A percentile compares a stretch with the other conserved stretches of the same genome.
Evolutionary conservation across 2,113 vertebrate species (phyloP).

Genomic region (Engystomops pustulosus): DNA sequence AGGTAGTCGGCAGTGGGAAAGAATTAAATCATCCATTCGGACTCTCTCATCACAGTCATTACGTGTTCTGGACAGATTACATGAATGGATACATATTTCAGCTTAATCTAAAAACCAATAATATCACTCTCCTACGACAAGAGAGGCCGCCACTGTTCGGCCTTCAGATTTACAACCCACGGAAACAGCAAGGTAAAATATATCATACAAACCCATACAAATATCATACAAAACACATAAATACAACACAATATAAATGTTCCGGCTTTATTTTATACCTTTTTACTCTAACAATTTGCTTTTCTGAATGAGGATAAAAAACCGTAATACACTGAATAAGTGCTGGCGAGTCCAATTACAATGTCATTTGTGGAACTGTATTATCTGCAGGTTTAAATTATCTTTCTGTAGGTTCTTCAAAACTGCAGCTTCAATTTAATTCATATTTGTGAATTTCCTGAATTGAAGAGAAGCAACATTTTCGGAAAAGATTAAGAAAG

Average conservation of each 20-base stretch:
- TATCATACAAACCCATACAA: not conserved
- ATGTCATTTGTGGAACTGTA: conserved; percentile 14
- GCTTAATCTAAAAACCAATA: conserved; percentile 84
- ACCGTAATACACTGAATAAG: not conserved
- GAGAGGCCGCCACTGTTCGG: conserved; percentile 95
- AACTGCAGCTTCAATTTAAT: not conserved
- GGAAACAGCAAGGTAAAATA: conserved; percentile 89
- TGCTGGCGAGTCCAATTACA: conserved; percentile 25
- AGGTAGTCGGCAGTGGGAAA: conserved; percentile 95
- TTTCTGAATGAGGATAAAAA: not conserved
- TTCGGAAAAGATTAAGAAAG: conserved; percentile 1
- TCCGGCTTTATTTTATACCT: conserved; percentile 18
- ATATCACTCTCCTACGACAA: conserved; percentile 86
- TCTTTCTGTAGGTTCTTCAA: conserved; percentile 30
- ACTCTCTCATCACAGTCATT: conserved; percentile 89
- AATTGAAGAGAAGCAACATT: not conserved
- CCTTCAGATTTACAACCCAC: conserved; percentile 91
- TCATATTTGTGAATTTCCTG: not conserved
- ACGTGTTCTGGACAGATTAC: conserved; percentile 98
- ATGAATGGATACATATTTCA: conserved; percentile 98
- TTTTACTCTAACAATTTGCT: conserved; percentile 3
- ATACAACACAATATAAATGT: not conserved
- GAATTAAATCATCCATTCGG: conserved; percentile 97
- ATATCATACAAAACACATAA: not conserved
- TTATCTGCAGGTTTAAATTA: conserved; percentile 17